phyloP scores from a whole-genome alignment of 2,888 invertebrate species.

The Philaethria dido region DNA sequence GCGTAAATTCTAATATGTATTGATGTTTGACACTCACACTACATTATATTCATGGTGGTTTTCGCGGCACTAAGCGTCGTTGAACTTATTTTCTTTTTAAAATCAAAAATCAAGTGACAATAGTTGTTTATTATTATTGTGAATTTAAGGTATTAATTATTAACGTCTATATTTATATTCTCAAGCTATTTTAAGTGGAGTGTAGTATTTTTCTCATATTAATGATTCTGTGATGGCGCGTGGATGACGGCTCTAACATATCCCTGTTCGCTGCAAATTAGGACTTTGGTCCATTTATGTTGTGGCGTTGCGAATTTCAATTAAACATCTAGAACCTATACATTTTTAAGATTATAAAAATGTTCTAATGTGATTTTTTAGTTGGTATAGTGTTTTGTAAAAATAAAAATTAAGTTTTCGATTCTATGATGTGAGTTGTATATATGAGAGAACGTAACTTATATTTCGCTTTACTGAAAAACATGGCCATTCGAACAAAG shows the following conservation, averaged over 20 bases:
- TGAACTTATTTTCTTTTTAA: conserved; percentile 67
- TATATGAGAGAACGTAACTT: conserved; percentile 57
- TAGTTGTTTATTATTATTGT: conserved; percentile 49
- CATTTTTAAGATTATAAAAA: conserved; percentile 48
- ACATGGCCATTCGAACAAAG: conserved; percentile 51
- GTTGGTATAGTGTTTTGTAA: conserved; percentile 52
- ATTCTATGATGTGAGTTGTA: conserved; percentile 50
- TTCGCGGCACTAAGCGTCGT: conserved; percentile 71
- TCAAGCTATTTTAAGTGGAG: conserved; percentile 40
- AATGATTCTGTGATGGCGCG: conserved; percentile 73
- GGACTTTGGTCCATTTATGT: conserved; percentile 66
- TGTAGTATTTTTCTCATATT: conserved; percentile 46
- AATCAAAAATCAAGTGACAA: conserved; percentile 48
- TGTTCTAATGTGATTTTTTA: conserved; percentile 39
- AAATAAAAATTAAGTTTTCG: conserved; percentile 78
- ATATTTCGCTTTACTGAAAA: conserved; percentile 58
- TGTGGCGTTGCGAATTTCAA: conserved; percentile 57
- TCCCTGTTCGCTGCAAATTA: conserved; percentile 71
- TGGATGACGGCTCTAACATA: conserved; percentile 64
- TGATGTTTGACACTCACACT: conserved; percentile 46
- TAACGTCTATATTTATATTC: conserved; percentile 41
- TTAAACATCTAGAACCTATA: conserved; percentile 60
- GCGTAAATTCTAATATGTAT: conserved; percentile 29
- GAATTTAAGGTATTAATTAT: conserved; percentile 49
- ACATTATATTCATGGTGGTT: conserved; percentile 58